phyloP scores from a whole-genome alignment of 2,113 vertebrate genomes.

The Cervus canadensis region DNA sequence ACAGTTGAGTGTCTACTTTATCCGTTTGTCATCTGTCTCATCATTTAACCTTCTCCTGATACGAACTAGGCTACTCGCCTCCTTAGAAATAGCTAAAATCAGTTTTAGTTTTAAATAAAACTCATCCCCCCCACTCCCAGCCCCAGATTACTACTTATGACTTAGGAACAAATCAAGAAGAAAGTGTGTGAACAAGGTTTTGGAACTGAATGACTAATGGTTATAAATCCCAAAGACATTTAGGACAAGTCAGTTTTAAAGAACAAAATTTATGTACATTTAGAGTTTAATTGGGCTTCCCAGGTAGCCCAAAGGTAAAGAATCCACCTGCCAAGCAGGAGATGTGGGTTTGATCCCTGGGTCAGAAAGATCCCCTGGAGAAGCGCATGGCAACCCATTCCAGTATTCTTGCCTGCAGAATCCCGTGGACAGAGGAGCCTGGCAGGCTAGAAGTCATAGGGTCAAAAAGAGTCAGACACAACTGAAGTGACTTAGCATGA shows the following conservation, averaged over 20 bases:
- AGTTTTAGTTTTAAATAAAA: neutral
- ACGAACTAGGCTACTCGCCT: neutral
- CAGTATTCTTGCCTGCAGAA: neutral
- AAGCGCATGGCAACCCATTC: neutral
- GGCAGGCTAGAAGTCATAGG: neutral
- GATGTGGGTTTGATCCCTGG: neutral
- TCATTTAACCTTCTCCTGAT: neutral
- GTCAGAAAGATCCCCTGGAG: neutral
- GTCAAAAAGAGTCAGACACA: neutral
- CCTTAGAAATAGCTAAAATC: neutral
- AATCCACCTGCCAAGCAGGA: neutral
- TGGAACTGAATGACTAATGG: neutral
- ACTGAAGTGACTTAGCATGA: neutral
- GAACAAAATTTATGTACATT: neutral
- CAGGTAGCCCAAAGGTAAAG: neutral
- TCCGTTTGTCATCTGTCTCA: neutral
- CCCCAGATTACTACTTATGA: neutral
- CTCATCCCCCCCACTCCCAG: too few species aligned
- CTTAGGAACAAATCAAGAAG: neutral
- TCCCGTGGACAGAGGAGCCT: neutral
- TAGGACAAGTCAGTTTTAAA: neutral
- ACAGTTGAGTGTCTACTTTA: neutral
- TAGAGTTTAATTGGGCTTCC: neutral
- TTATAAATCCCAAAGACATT: neutral
- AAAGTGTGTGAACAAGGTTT: neutral